Evolutionary conservation across 2,797 vertebrate species (phyloP), one percentile per base, ranked within the genome.

Genomic region (Calcarius lapponicus): DNA sequence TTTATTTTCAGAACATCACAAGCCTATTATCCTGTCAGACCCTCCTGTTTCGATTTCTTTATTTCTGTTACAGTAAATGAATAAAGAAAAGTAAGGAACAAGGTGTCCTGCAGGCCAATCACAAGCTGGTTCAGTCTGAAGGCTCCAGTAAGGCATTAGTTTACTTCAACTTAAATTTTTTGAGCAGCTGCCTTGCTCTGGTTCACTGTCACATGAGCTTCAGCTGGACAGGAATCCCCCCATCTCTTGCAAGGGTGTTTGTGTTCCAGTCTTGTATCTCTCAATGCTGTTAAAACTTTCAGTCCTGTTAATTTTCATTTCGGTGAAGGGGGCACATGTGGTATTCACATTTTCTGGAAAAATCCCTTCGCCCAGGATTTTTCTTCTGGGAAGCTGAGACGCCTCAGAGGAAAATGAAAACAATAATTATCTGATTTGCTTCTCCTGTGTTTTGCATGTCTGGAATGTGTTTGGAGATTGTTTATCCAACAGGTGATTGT

Each of bases 1-100:
- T 78, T 96, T 95, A 90, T 86, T 95, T 97, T 92, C 89, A 75
- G 84, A 91, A 65, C 75, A 89, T 89, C 92, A 75, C 65, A 91
- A 94, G 75, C 65, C 78, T 93, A 75, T 95, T 96, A 94, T 70
- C 72, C 88, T 94, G 94, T 95, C 94, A 96, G 67, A 72, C 50
- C 28, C 32, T 94, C 72, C 84, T 80, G 79, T 89, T 95, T 86
- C 2, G 0, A 74, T 90, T 93, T 95, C 74, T 94, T 94, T 93
- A 88, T 91, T 94, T 89, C 94, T 62, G 72, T 94, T 92, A 87
- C 17, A 11, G 36, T 72, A 93, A 95, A 97, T 87, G 84, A 87
- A 76, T 78, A 67, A 92, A 86, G 64, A 92, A 81, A 54, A 65
- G 47, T 43, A 67, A 71, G 34, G 62, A 92, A 80, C 45, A 40